phyloP scores from a whole-genome alignment of 2,113 vertebrate species.

The Morone saxatilis region DNA sequence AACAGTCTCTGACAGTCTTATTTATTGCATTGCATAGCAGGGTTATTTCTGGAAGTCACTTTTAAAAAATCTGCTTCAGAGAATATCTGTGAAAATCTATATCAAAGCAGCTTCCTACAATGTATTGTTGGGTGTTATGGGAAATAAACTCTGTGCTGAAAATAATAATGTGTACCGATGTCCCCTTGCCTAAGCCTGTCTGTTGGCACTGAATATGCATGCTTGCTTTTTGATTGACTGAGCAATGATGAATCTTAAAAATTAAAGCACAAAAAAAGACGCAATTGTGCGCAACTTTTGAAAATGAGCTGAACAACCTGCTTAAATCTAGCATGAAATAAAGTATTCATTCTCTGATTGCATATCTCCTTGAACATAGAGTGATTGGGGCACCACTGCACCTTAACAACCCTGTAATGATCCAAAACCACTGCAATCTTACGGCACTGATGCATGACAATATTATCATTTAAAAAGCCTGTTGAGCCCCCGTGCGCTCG shows the following conservation, averaged over 20 bases:
- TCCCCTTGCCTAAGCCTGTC: slow-evolving; percentile 33
- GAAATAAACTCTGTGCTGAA: slow-evolving; percentile 62
- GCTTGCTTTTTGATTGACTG: slow-evolving; percentile 55
- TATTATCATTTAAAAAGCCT: slow-evolving; percentile 68
- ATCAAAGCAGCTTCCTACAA: slow-evolving; percentile 56
- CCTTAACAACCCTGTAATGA: slow-evolving; percentile 75
- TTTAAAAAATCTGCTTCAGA: slow-evolving; percentile 51
- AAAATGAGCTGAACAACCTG: slow-evolving; percentile 56
- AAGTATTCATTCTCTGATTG: slow-evolving; percentile 68
- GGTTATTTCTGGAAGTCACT: slow-evolving; percentile 78
- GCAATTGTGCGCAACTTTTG: slow-evolving; percentile 52
- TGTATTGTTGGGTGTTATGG: slow-evolving; percentile 57
- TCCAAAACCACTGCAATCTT: slow-evolving; percentile 67
- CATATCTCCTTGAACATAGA: slow-evolving; percentile 56
- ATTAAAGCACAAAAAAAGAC: slow-evolving; percentile 58
- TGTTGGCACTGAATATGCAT: slow-evolving; percentile 54
- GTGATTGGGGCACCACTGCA: slow-evolving; percentile 51
- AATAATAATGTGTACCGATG: slow-evolving; percentile 52
- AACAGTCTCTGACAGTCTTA: slow-evolving; percentile 71
- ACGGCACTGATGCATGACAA: slow-evolving; percentile 68
- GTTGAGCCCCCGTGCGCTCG: slow-evolving; percentile 46
- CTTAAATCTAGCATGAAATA: slow-evolving; percentile 81
- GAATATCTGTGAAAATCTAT: slow-evolving; percentile 58
- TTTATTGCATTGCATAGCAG: slow-evolving; percentile 70
- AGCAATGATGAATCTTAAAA: slow-evolving; percentile 50